Base-by-base conservation (phyloP, 2,113 vertebrate species). In the Dromaius novaehollandiae region DNA sequence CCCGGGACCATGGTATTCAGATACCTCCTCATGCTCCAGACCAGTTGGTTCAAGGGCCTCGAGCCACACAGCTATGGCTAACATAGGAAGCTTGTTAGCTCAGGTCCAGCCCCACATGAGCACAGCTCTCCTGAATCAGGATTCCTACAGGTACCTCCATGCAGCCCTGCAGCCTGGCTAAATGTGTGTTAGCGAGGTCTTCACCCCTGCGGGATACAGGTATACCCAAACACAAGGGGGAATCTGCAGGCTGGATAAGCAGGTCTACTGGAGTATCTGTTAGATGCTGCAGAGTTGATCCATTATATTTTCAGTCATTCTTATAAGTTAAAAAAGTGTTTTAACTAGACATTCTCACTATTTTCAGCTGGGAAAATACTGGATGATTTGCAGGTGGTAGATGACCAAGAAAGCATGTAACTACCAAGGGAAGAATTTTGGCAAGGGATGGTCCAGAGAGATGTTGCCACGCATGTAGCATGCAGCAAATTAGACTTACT, bases 61-160 rank as follows among this genome's bases (percentile, higher is more conserved):
- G n/a, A 63, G 48, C 71, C 34, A 5, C 2, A 36, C 26, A 44
- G 50, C 46, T 48, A 48, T 21, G 25, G 19, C 34, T 40, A 19
- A 74, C 30, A 34, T 20, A 36, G 17, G n/a, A 11, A 48, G 38
- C 0, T 1, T 4, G 20, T 56, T 58, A 89, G 69, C 14, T 7
- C 48, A 56, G 55, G n/a, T 63, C 4, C 0, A 1, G 61, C 26
- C 7, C 22, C 30, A 20, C 8, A 2, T 0, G 1, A n/a, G 17
- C 61, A 28, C 0, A 1, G 46, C 44, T 48, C 22, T 81, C 26
- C 81, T 89, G 1, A 2, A 15, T n/a, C 0, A 0, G 26, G 24
- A 26, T 86, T 81, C 18, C 25, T 1, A 3, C 20, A 56, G 40
- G 30, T 48, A 48, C 46, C 46, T 48, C 46, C 46, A 48, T 19